phyloP scores from a whole-genome alignment of 2,888 invertebrate genomes.

The Protonemura montana region DNA sequence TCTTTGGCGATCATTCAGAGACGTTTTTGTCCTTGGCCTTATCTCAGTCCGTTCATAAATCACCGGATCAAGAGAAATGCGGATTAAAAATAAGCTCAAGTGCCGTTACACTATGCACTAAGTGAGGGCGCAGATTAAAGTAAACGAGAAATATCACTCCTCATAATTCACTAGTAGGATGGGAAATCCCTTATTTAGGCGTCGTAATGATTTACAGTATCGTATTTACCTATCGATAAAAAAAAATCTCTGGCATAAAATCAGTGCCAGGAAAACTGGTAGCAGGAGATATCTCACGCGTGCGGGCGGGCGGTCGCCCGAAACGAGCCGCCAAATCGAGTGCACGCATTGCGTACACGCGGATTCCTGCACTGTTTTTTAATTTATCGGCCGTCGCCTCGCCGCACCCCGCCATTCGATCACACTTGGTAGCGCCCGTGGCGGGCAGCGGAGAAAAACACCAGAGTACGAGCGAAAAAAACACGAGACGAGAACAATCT shows the following conservation, averaged over 20 bases:
- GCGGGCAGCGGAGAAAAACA: background rate
- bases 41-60: slow-evolving; percentile 15
- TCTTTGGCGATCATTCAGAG: slow-evolving; percentile 9
- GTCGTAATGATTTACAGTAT: background rate
- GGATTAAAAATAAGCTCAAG: slow-evolving; percentile 28
- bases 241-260: background rate
- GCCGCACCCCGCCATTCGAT: background rate
- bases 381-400: background rate
- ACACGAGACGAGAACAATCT: slow-evolving; percentile 7
- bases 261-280: background rate
- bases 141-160: background rate
- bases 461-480: background rate
- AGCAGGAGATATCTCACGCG: background rate
- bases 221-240: background rate
- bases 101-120: slow-evolving; percentile 25
- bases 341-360: background rate
- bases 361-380: background rate
- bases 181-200: slow-evolving; percentile 12
- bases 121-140: background rate
- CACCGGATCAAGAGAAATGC: slow-evolving; percentile 22
- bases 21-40: background rate
- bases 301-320: too few species aligned
- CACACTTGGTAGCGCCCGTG: background rate
- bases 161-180: background rate
- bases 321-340: too few species aligned